Evolutionary conservation across 2,888 invertebrate genomes (phyloP), one percentile per base, ranked within the genome.

Genomic region (Salpingus planirostris): DNA sequence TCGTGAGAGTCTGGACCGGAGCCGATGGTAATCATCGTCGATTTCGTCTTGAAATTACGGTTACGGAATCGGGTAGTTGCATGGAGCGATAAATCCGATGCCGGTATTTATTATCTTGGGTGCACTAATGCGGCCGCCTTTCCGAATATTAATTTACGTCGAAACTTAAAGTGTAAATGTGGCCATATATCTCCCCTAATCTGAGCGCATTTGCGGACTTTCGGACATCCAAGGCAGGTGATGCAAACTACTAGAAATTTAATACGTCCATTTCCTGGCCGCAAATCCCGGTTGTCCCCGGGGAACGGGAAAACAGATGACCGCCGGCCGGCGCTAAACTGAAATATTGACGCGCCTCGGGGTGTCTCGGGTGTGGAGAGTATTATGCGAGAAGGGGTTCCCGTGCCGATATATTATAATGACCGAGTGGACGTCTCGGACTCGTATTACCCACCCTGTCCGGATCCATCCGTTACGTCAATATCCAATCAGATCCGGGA

Each of bases 241-340:
- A 55, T 54, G 54, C 52, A 57, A 57, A 57, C 54, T 55, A 55
- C 50, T 49, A 47, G 54, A 52, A 54, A 55, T 57, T 57, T 57
- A 55, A 57, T 57, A 55, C 52, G 51, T 52, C 50, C 54, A 55
- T 55, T 52, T 50, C 52, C 49, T 47, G 49, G 47, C 43, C 31
- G 47, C 49, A 54, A 54, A 56, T 52, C 51, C 52, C 47, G 39
- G 40, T 36, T 40, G 36, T 47, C 50, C 50, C 49, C 36, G 22
- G 38, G 48, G 50, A 49, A 46, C 39, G 33, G 42, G 43, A 45
- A 50, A 52, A 54, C 48, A 50, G 52, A 54, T 55, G 54, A 54
- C 54, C 54, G 41, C 28, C 33, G 47, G 43, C 44, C 46, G 32
- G 29, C 29, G 32, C 24, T 30, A 33, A 31, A 27, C 33, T 44